Base-by-base conservation (phyloP, 2,113 vertebrate species). In the Cardinalis cardinalis region DNA sequence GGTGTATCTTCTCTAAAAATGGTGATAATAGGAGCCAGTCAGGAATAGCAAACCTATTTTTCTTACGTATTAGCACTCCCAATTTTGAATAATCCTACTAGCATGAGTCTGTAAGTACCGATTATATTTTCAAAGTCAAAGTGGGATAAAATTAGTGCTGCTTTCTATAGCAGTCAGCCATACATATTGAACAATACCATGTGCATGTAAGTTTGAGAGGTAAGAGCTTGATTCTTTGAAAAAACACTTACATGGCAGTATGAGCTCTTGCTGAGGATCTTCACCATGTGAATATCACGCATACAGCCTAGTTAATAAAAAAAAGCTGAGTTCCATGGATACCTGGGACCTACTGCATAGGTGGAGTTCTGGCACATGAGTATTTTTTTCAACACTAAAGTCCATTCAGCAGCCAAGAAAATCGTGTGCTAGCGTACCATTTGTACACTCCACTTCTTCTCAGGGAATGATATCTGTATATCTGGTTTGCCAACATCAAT, bases 111-210 rank as follows among this genome's bases (percentile, higher is more conserved):
- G 51, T 96, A 97, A 97, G 95, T 95, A 97, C 96, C 5, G 61
- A 97, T 97, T 97, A 97, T 97, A 97, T 96, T 98, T 97, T 97
- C 96, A 93, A 97, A 97, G 97, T 97, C 96, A 96, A 96, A 98
- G 96, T 96, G 95, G 96, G 94, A 97, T 97, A 97, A 98, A 98
- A 98, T 97, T 95, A 97, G 96, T 91, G 92, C 81, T 8, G 95
- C 97, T 97, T 96, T 97, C 96, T 95, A 89, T 90, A 96, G 80
- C 94, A 97, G 96, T 95, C 95, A 91, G 91, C 89, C 93, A 93
- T 97, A 96, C 95, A 88, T 96, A 94, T 87, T 94, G 97, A 97
- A 98, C 97, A 98, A 97, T 97, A 85, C 93, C 93, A 95, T 95
- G 92, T 91, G 34, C 91, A 96, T 92, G 90, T 92, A 97, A 97